These are phyloP conservation scores for Polyommatus icarus DNA, from an alignment of 2,888 invertebrate species.

Conservation along the genomic window DNA sequence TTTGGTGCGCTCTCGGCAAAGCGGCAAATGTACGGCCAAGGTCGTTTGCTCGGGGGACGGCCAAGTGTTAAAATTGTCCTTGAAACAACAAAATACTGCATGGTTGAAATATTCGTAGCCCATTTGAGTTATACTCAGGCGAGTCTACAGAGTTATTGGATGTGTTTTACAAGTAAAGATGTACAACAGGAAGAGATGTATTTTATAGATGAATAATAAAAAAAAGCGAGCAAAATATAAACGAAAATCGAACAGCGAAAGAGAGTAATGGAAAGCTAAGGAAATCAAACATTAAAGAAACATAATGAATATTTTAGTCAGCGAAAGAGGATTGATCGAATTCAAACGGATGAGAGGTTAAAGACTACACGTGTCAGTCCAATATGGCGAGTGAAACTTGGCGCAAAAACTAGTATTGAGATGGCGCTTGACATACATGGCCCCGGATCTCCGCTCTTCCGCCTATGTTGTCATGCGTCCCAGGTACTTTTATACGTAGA, in stretches of 20 bases:
- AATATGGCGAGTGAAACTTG: slow-evolving; percentile 7
- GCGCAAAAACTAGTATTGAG: slow-evolving; percentile 19
- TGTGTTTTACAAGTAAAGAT: no score
- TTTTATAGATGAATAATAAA: no score
- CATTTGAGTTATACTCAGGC: no score
- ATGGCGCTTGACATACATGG: slow-evolving; percentile 26
- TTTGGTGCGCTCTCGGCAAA: no score
- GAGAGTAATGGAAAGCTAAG: no score
- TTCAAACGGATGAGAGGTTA: not conserved
- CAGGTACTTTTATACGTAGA: slow-evolving; percentile 9
- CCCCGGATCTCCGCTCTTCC: slow-evolving; percentile 24
- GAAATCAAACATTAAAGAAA: not conserved
- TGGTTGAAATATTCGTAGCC: not conserved
- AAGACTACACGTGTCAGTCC: not conserved
- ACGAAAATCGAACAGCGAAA: no score
- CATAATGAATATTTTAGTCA: not conserved
- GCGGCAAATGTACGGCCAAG: no score
- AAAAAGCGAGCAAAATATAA: no score
- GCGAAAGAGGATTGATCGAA: not conserved
- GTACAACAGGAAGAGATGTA: no score
- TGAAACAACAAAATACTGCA: not conserved
- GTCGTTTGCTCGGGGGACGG: no score
- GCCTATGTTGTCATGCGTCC: slow-evolving; percentile 9
- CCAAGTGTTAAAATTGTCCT: not conserved
- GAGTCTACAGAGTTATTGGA: no score